phyloP scores from a whole-genome alignment of 2,797 vertebrate species.

The Pagetopsis macropterus region DNA sequence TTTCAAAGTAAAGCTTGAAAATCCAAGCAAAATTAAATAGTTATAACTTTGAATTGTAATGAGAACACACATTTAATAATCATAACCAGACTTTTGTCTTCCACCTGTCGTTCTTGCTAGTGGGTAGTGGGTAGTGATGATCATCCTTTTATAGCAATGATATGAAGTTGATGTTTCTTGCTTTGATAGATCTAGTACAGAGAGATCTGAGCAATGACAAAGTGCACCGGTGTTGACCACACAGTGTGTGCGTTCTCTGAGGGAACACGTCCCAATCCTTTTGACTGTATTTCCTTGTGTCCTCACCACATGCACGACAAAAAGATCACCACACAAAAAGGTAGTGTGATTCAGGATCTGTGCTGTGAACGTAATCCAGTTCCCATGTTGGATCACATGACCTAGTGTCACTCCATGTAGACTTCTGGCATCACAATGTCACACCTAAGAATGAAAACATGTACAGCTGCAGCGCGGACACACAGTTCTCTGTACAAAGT shows the following conservation, averaged over 20 bases:
- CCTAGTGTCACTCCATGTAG: background rate
- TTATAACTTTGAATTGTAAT: no score
- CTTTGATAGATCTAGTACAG: background rate
- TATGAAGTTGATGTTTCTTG: background rate
- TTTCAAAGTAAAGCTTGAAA: background rate
- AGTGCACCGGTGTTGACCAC: background rate
- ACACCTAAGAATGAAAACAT: constrained; percentile 8
- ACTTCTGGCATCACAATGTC: constrained; percentile 20
- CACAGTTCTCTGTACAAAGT: background rate
- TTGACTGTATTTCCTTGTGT: background rate
- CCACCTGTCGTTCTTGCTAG: background rate
- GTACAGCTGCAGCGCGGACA: constrained; percentile 2
- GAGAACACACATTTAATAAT: background rate
- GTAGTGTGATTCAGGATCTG: background rate
- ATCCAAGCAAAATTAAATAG: background rate
- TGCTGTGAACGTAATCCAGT: background rate
- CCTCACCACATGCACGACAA: background rate
- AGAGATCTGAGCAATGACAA: no score
- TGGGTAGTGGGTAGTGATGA: no score
- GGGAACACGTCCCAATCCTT: background rate
- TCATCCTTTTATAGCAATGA: background rate
- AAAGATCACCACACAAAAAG: background rate
- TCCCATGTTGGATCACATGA: constrained; percentile 13
- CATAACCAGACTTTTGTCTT: background rate
- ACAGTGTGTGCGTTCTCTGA: background rate